Evolutionary conservation across 2,113 vertebrate species (phyloP), one percentile per base, ranked within the genome.

Genomic region (Ictidomys tridecemlineatus): DNA sequence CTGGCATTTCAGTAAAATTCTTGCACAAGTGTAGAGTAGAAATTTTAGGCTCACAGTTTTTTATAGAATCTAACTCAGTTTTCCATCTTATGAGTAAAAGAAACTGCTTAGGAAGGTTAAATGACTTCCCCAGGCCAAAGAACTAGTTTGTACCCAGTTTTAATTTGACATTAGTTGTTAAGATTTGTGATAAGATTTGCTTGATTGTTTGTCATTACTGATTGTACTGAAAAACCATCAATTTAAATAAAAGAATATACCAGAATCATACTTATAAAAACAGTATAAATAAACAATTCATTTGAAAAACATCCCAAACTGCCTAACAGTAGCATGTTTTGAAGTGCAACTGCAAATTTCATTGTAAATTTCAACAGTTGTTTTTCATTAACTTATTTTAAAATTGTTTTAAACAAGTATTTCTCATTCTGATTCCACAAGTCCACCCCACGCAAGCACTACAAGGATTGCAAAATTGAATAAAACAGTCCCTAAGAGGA

Each of bases 381-480:
- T 69, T 95, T 86, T 93, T 70, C 80, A 67, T 96, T 95, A 89
- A 34, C 39, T 80, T 80, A 74, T 73, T 94, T 88, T 72, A 17
- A 74, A 82, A 58, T 78, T 51, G 48, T 89, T 91, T 85, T 39
- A 20, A 91, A 26, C 12, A 72, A 70, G 6, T 76, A 70, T 93
- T 89, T 89, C 72, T 90, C 28, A 24, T 65, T 72, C 45, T 84
- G 30, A 53, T 77, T 93, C 45, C 53, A 56, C 6, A 74, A 32
- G 26, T 10, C 51, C 72, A 34, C 70, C 48, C 72, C 34, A 0
- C 51, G n/a, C 34, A 77, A 72, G 53, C 34, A 58, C 86, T 86
- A 0, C 24, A 18, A 4, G 24, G 28, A 80, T 78, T 56, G 20
- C 58, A 77, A 51, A 85, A 91, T 5, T 13, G 34, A 45, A 24